These are phyloP conservation scores for Heteronetta atricapilla DNA, from an alignment of 2,113 vertebrate species.

Conservation along the genomic window DNA sequence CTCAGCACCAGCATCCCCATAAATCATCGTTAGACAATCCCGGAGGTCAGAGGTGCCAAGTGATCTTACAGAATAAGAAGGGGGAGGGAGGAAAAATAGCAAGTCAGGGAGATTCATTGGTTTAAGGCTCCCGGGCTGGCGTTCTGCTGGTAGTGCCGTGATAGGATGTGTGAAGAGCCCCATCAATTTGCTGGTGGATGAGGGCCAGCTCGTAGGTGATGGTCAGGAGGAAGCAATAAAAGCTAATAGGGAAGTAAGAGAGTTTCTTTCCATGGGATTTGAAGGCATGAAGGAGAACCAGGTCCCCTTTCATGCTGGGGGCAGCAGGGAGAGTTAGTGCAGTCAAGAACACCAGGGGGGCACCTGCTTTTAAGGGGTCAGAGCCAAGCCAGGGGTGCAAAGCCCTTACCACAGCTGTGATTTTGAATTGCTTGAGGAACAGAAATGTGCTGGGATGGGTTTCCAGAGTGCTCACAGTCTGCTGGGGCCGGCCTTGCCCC, in stretches of 20 bases:
- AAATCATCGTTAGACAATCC: not conserved
- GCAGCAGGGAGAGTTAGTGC: too few species aligned
- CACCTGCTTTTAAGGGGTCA: not conserved
- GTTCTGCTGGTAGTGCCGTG: not conserved
- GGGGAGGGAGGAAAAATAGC: not conserved
- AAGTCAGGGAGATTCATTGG: not conserved
- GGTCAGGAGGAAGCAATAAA: not conserved
- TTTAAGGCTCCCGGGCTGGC: not conserved
- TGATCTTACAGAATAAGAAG: not conserved
- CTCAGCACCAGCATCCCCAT: not conserved
- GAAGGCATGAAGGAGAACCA: not conserved
- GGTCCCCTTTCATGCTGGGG: not conserved
- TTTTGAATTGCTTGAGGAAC: not conserved
- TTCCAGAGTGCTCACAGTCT: not conserved
- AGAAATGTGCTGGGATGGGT: not conserved
- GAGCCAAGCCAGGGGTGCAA: not conserved
- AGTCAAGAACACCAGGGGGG: too few species aligned
- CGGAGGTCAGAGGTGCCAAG: accelerated
- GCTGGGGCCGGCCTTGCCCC: not conserved
- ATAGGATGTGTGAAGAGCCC: not conserved
- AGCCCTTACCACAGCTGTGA: not conserved
- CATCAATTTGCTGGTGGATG: not conserved
- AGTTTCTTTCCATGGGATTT: not conserved
- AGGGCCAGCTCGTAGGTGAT: not conserved
- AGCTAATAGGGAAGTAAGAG: not conserved